These are phyloP conservation scores for Pitangus sulphuratus DNA, from an alignment of 2,797 vertebrate species.

Conservation along the genomic window DNA sequence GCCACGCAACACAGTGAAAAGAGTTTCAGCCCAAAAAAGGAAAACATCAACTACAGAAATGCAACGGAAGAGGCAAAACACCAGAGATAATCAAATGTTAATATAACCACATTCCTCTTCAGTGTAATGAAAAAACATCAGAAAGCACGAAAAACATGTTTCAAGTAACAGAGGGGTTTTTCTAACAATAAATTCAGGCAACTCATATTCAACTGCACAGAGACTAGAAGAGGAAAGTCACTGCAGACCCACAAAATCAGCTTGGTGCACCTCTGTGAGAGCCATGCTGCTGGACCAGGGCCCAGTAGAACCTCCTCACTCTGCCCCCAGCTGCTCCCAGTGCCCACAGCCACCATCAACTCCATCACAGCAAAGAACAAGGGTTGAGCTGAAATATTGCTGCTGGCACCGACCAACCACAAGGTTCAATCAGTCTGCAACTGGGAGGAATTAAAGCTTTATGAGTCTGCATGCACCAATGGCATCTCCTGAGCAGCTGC, in stretches of 20 bases:
- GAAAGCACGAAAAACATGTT: not conserved
- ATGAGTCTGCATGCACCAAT: not conserved
- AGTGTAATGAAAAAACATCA: slow-evolving; percentile 13
- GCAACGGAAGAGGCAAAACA: not conserved
- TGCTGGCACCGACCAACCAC: not conserved
- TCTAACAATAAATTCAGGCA: not conserved
- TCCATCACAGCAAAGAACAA: not conserved
- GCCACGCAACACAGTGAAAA: not conserved
- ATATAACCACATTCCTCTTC: not conserved
- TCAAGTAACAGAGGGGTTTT: not conserved
- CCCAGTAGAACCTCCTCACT: fast-evolving
- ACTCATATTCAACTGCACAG: not conserved
- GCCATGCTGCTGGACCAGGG: not conserved
- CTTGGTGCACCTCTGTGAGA: not conserved
- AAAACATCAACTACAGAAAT: slow-evolving; percentile 2
- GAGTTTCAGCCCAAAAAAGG: slow-evolving; percentile 49
- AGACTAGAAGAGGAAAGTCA: not conserved
- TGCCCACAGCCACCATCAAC: not conserved
- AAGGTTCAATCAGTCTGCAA: not conserved
- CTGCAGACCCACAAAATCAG: not conserved
- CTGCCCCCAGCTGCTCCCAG: not conserved
- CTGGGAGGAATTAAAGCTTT: not conserved
- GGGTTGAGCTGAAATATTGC: not conserved
- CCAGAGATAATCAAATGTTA: slow-evolving; percentile 36
- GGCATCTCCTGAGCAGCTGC: not conserved